Evolutionary conservation across 1,140 invertebrate genomes (phyloP).

Genomic region (Rhagoletis zephyria): DNA sequence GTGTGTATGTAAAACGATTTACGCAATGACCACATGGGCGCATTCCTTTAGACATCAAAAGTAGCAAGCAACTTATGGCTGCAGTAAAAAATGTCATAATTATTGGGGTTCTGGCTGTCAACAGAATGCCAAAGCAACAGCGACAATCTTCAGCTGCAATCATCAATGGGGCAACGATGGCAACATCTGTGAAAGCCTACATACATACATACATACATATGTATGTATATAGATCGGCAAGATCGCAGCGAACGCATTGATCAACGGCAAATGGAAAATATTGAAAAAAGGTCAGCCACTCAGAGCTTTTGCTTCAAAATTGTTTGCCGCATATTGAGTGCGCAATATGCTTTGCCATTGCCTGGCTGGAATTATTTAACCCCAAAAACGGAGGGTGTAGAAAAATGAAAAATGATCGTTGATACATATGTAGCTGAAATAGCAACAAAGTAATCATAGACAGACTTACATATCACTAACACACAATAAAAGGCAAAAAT

Average conservation of each 20-base stretch:
- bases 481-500: not conserved
- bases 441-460: not conserved
- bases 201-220: no score
- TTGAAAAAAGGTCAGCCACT: not conserved
- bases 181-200: not conserved
- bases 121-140: not conserved
- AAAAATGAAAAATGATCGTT: conserved; percentile 26
- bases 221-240: not conserved
- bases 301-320: not conserved
- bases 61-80: not conserved
- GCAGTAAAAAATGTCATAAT: not conserved
- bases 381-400: conserved; percentile 8
- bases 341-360: not conserved
- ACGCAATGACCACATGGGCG: not conserved
- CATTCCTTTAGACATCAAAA: not conserved
- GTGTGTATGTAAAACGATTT: not conserved
- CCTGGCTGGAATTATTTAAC: not conserved
- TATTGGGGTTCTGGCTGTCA: not conserved
- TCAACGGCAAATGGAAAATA: not conserved
- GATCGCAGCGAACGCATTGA: not conserved
- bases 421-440: conserved; percentile 7
- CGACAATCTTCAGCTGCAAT: conserved; percentile 3
- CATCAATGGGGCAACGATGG: not conserved
- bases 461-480: not conserved
- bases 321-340: not conserved